phyloP scores from a whole-genome alignment of 2,113 vertebrate species.

The Etheostoma spectabile region DNA sequence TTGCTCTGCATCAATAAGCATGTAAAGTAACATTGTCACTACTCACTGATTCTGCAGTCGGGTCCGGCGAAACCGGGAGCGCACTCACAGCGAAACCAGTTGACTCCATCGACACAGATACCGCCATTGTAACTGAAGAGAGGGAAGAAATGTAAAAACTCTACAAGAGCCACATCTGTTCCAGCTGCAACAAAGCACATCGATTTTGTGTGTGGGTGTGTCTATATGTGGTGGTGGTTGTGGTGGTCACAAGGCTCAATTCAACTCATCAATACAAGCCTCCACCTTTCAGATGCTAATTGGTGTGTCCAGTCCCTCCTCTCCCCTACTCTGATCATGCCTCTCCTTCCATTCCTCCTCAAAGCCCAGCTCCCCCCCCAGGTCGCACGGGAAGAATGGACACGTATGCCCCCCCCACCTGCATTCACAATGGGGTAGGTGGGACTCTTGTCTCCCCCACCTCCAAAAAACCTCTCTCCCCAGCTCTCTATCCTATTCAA shows the following conservation, averaged over 20 bases:
- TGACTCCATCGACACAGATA: conserved; percentile 95
- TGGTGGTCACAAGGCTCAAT: conserved; percentile 64
- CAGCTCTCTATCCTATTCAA: conserved; percentile 70
- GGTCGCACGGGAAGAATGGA: conserved; percentile 80
- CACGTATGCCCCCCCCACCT: conserved; percentile 61
- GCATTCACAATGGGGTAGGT: conserved; percentile 73
- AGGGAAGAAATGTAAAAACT: conserved; percentile 24
- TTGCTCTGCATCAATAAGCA: neutral
- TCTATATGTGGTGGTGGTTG: conserved; percentile 12
- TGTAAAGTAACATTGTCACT: neutral
- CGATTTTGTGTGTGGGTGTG: conserved; percentile 20
- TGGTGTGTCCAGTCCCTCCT: conserved; percentile 71
- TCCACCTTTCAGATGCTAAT: conserved; percentile 83
- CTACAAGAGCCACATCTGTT: conserved; percentile 56
- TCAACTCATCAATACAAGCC: conserved; percentile 82
- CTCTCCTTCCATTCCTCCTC: conserved; percentile 68
- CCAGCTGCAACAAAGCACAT: conserved; percentile 71
- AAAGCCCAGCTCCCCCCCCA: conserved; percentile 69
- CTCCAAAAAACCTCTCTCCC: conserved; percentile 34
- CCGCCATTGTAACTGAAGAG: conserved; percentile 93
- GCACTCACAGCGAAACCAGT: conserved; percentile 98
- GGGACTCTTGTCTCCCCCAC: conserved; percentile 57
- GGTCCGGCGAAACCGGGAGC: conserved; percentile 95
- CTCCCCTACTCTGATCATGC: conserved; percentile 72
- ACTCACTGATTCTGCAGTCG: conserved; percentile 98